Evolutionary conservation across 2,888 invertebrate genomes (phyloP), one percentile per base, ranked within the genome.

Genomic region (Hydroisotoma schaefferi): DNA sequence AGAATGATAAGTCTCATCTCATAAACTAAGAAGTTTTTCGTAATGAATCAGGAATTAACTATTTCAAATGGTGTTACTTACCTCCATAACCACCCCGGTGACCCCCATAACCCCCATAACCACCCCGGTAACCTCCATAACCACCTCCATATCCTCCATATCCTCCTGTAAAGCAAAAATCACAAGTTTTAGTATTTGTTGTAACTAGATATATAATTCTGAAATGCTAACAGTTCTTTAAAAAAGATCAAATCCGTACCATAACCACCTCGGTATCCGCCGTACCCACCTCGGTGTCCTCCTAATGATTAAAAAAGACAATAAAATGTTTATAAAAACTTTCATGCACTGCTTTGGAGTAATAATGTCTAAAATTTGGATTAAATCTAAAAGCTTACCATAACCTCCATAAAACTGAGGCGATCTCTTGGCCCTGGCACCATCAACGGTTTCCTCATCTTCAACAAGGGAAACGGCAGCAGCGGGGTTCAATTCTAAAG

Each of bases 271-370:
- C 15, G 8, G 37, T 54, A 40, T 27, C 54, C 29, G 8, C 43
- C 57, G 28, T 61, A 61, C 2, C 61, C 54, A 23, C 59, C 57
- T 26, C 47, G 33, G 15, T 33, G 33, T 33, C 33, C 33, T 10
- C 15, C 8, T n/a, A n/a, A n/a, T n/a, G n/a, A n/a, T n/a, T n/a
- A n/a, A n/a, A n/a, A n/a, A 33, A 33, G 33, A 33, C 33, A 33
- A 33, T 12, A 33, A 33, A 33, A 33, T 33, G 12, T 10, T n/a
- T n/a, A n/a, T n/a, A n/a, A n/a, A n/a, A n/a, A n/a, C n/a, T n/a
- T n/a, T n/a, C n/a, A n/a, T n/a, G n/a, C n/a, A n/a, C n/a, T n/a
- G n/a, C n/a, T n/a, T n/a, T n/a, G n/a, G n/a, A n/a, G n/a, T n/a
- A n/a, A 33, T n/a, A n/a, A n/a, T n/a, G n/a, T n/a, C n/a, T n/a